Conservation (phyloP, 2,888 invertebrate species). For the Coelinius sp. region DNA sequence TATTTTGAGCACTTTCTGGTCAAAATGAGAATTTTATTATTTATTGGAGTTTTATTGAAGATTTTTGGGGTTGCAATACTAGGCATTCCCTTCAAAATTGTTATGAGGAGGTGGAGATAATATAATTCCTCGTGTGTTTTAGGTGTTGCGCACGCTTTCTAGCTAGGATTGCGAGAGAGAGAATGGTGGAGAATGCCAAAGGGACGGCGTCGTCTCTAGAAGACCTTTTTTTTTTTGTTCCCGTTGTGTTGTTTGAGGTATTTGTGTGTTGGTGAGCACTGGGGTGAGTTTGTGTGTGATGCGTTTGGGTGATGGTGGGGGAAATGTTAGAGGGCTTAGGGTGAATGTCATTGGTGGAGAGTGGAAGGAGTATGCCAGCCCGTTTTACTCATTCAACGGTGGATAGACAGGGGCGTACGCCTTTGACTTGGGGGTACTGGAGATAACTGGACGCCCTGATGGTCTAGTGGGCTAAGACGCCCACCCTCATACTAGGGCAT, state of each 20-base stretch:
- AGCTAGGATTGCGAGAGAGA: not conserved
- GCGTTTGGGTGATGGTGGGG: not conserved
- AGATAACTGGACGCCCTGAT: not conserved
- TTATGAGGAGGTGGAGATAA: constrained; percentile 6
- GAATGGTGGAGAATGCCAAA: not conserved
- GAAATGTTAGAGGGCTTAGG: too few relatives aligned
- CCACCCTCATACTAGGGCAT: constrained; percentile 55
- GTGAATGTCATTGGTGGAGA: not conserved
- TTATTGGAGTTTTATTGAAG: too few relatives aligned
- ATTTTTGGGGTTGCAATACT: not conserved
- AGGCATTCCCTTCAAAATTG: constrained; percentile 23
- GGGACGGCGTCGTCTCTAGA: not conserved
- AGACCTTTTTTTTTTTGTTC: not conserved
- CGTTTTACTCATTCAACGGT: not conserved
- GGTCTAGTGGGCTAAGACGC: constrained; percentile 59
- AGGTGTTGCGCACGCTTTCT: constrained; percentile 11
- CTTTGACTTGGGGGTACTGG: constrained; percentile 57
- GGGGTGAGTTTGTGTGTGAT: constrained; percentile 33
- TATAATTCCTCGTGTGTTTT: constrained; percentile 8
- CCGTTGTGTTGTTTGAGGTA: not conserved
- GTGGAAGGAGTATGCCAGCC: not conserved
- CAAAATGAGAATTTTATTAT: too few relatives aligned
- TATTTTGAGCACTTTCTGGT: too few relatives aligned
- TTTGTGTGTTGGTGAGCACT: constrained; percentile 9
- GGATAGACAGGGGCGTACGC: constrained; percentile 1